Conservation (phyloP, 1,140 invertebrate genomes). For the Wasmannia auropunctata region DNA sequence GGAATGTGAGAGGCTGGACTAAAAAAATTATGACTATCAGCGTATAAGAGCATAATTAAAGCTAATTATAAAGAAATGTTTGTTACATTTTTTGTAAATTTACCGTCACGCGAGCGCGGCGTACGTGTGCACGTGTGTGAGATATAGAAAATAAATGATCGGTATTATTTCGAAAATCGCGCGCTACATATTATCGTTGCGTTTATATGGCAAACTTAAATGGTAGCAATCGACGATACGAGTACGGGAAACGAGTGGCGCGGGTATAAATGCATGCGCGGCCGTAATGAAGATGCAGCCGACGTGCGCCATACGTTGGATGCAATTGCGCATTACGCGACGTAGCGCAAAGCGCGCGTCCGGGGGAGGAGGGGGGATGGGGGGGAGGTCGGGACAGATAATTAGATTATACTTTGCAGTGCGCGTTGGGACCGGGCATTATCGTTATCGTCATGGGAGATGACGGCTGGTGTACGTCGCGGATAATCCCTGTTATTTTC, state of each 20-base stretch:
- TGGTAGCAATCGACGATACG: constrained; percentile 32
- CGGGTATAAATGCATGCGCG: constrained; percentile 36
- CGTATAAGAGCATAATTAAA: background rate
- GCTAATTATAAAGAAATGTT: background rate
- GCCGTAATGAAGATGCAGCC: constrained; percentile 65
- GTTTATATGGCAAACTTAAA: constrained; percentile 18
- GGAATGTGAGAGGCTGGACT: background rate
- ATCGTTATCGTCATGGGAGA: constrained; percentile 72
- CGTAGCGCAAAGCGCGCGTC: constrained; percentile 33
- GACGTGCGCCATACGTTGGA: constrained; percentile 53
- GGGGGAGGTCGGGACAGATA: constrained; percentile 64
- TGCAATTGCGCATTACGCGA: constrained; percentile 67
- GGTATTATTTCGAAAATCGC: background rate
- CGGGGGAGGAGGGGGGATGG: no score
- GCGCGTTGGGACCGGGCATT: constrained; percentile 47
- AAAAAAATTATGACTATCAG: background rate
- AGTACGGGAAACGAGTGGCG: constrained; percentile 20
- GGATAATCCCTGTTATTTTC: constrained; percentile 67
- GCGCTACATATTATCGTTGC: background rate
- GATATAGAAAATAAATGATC: background rate
- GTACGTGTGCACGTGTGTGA: background rate
- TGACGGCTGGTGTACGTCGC: constrained; percentile 56
- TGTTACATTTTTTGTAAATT: background rate
- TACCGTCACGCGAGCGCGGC: background rate
- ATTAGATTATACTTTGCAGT: constrained; percentile 73